phyloP scores from a whole-genome alignment of 2,797 vertebrate genomes.

The Amblyopsis hoosieri region DNA sequence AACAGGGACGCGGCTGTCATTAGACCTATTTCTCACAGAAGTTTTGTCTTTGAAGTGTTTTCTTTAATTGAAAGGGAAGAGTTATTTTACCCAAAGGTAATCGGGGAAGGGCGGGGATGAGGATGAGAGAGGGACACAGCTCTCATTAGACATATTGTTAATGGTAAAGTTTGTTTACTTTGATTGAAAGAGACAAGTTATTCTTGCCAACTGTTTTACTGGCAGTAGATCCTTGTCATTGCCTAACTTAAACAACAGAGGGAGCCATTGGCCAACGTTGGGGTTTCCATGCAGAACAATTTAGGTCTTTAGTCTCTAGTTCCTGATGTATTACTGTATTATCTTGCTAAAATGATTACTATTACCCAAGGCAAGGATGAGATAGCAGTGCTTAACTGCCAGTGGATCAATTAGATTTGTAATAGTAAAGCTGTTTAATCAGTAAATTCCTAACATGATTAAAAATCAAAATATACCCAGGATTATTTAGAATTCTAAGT shows the following conservation, averaged over 20 bases:
- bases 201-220: slow-evolving; percentile 1
- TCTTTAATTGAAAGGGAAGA: too few species aligned
- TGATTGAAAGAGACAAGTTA: background rate
- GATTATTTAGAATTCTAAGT: too few species aligned
- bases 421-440: slow-evolving; percentile 3
- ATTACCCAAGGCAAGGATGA: slow-evolving; percentile 6
- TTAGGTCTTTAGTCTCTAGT: slow-evolving; percentile 13
- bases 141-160: slow-evolving; percentile 8
- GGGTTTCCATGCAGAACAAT: background rate
- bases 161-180: slow-evolving; percentile 11
- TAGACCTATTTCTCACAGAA: too few species aligned
- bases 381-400: background rate
- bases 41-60: too few species aligned
- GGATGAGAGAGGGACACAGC: background rate
- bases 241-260: slow-evolving; percentile 60
- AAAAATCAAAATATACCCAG: too few species aligned
- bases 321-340: background rate
- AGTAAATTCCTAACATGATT: too few species aligned
- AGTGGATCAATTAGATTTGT: background rate
- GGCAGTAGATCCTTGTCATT: background rate
- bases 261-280: slow-evolving; percentile 49
- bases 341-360: slow-evolving; percentile 1
- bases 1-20: too few species aligned
- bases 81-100: slow-evolving; percentile 48
- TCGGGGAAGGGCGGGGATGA: slow-evolving; percentile 47